Conservation (phyloP, 2,113 vertebrate species). For the Terrapene triunguis region DNA sequence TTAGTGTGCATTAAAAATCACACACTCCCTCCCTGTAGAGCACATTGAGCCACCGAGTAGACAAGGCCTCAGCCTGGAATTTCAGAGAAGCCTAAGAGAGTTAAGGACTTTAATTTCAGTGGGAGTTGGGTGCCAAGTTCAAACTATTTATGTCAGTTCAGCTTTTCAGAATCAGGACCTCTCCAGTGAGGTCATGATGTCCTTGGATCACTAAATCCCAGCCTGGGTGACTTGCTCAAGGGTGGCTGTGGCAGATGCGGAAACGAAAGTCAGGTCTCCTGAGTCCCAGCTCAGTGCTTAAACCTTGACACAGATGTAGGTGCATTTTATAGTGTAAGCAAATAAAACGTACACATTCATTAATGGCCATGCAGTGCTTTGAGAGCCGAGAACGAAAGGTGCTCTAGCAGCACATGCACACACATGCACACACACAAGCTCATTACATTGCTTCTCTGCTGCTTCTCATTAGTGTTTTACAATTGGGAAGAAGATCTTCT, state of each 20-base stretch:
- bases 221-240: background rate
- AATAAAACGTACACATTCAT: background rate
- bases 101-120: background rate
- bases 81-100: background rate
- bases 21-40: background rate
- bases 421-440: fast-evolving
- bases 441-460: background rate
- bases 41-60: background rate
- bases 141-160: fast-evolving
- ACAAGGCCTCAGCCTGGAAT: background rate
- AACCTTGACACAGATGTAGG: background rate
- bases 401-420: fast-evolving
- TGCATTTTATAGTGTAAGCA: background rate
- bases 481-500: background rate
- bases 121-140: background rate
- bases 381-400: fast-evolving
- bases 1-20: no score
- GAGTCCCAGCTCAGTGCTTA: background rate
- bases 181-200: fast-evolving
- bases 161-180: fast-evolving
- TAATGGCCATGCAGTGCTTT: background rate
- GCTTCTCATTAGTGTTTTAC: background rate
- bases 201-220: background rate
- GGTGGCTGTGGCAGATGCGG: background rate
- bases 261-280: background rate